A percentile compares a stretch with the other conserved stretches of the same genome.
Conservation (phyloP, 2,797 vertebrate genomes). For the Mormyrus hasselquistii region DNA sequence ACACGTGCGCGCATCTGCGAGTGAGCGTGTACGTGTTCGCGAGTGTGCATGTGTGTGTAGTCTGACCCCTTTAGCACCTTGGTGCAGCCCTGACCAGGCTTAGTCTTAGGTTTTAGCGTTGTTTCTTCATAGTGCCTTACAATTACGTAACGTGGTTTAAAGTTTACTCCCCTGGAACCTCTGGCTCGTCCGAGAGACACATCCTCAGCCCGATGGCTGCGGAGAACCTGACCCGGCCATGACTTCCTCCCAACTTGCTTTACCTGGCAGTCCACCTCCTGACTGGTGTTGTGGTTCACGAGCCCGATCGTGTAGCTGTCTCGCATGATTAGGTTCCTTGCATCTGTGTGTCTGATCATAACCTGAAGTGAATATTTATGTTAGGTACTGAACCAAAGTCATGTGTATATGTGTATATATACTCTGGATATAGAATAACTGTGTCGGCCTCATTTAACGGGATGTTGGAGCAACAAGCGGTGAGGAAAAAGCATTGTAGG, state of each 20-base stretch:
- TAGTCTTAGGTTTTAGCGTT: slow-evolving; percentile 76
- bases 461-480: slow-evolving; percentile 18
- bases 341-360: slow-evolving; percentile 13
- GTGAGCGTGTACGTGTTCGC: slow-evolving; percentile 60
- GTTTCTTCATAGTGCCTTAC: slow-evolving; percentile 99
- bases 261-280: slow-evolving; percentile 31
- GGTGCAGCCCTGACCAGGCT: slow-evolving; percentile 49
- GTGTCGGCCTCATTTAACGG: slow-evolving; percentile 30
- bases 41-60: slow-evolving; percentile 38
- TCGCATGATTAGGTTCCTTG: slow-evolving; percentile 48
- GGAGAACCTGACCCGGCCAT: slow-evolving; percentile 52
- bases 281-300: slow-evolving; percentile 23
- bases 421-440: background rate
- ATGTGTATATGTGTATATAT: slow-evolving; percentile 43
- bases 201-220: slow-evolving; percentile 51
- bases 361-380: slow-evolving; percentile 39
- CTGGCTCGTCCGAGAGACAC: slow-evolving; percentile 57
- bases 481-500: background rate
- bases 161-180: slow-evolving; percentile 75
- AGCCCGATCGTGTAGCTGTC: slow-evolving; percentile 41
- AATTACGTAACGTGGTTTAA: slow-evolving; percentile 67
- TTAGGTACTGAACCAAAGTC: slow-evolving; percentile 64
- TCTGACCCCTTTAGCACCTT: slow-evolving; percentile 62
- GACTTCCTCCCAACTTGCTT: slow-evolving; percentile 40
- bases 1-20: slow-evolving; percentile 51